These are phyloP conservation scores for Tridacna crocea DNA, from an alignment of 2,888 invertebrate species.

Conservation along the genomic window DNA sequence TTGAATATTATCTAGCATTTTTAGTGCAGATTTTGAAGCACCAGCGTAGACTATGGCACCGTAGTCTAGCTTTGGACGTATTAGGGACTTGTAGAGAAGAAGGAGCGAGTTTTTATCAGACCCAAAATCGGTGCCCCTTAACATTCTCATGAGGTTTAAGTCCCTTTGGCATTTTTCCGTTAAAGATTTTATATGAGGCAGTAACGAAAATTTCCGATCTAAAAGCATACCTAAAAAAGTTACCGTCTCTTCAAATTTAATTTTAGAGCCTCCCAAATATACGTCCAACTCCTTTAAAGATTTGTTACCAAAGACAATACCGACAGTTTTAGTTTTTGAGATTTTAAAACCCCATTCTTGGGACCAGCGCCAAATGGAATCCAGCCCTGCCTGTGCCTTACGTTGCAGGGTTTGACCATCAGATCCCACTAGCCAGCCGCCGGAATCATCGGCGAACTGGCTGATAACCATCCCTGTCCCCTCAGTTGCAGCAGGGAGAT, in stretches of 20 bases:
- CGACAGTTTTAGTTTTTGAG: constrained; percentile 28
- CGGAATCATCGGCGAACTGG: constrained; percentile 39
- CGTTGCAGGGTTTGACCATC: constrained; percentile 19
- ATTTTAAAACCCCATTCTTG: constrained; percentile 38
- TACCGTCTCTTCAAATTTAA: constrained; percentile 3
- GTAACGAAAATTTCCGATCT: neutral
- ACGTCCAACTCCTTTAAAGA: neutral
- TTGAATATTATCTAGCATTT: constrained; percentile 4
- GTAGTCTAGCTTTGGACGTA: constrained; percentile 27
- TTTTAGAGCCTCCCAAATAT: constrained; percentile 7
- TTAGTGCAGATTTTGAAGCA: neutral
- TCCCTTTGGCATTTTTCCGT: constrained; percentile 6
- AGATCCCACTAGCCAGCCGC: constrained; percentile 36
- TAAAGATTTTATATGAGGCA: neutral
- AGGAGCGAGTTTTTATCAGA: constrained; percentile 9
- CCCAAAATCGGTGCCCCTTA: constrained; percentile 23
- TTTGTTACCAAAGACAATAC: constrained; percentile 11
- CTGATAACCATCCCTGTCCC: constrained; percentile 28
- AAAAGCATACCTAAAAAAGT: constrained; percentile 24
- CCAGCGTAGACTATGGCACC: constrained; percentile 14
- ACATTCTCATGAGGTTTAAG: constrained; percentile 27
- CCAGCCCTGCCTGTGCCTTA: constrained; percentile 25
- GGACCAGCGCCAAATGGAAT: constrained; percentile 35
- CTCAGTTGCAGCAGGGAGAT: constrained; percentile 21
- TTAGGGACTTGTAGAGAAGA: constrained; percentile 21